These are phyloP conservation scores for Crossocerus cetratus DNA, from an alignment of 2,888 invertebrate genomes.

Conservation along the genomic window DNA sequence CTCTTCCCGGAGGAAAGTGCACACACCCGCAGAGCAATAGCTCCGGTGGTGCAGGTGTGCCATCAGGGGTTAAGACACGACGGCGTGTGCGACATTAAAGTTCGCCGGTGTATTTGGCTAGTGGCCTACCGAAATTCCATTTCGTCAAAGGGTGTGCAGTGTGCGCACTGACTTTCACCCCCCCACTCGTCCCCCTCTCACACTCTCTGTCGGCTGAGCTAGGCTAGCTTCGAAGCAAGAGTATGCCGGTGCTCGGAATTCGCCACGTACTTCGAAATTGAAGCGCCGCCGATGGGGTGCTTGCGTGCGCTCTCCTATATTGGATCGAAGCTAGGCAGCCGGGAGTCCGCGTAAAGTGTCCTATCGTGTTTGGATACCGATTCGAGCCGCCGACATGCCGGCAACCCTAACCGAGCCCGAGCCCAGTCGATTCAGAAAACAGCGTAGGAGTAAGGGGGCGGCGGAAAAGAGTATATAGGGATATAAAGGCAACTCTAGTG, in stretches of 20 bases:
- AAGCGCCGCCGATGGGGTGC: neutral
- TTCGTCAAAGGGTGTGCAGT: neutral
- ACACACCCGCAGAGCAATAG: neutral
- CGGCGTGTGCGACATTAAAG: neutral
- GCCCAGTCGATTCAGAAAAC: conserved; percentile 39
- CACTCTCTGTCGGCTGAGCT: too few relatives aligned
- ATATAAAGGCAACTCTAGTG: conserved; percentile 41
- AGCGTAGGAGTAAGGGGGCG: conserved; percentile 29
- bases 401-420: conserved; percentile 40
- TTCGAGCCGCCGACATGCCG: conserved; percentile 21
- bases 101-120: neutral
- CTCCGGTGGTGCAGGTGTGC: neutral
- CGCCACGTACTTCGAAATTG: neutral
- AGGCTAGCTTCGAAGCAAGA: too few relatives aligned
- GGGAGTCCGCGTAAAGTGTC: conserved; percentile 22
- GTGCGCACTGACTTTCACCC: neutral
- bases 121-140: neutral
- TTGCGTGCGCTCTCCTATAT: neutral
- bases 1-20: neutral
- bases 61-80: neutral
- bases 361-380: conserved; percentile 34
- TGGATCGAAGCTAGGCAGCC: neutral
- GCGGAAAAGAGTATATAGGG: conserved; percentile 31
- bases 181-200: too few relatives aligned
- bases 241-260: too few relatives aligned